Evolutionary conservation across 2,113 vertebrate genomes (phyloP), one percentile per base, ranked within the genome.

Genomic region (Mungos mungo): DNA sequence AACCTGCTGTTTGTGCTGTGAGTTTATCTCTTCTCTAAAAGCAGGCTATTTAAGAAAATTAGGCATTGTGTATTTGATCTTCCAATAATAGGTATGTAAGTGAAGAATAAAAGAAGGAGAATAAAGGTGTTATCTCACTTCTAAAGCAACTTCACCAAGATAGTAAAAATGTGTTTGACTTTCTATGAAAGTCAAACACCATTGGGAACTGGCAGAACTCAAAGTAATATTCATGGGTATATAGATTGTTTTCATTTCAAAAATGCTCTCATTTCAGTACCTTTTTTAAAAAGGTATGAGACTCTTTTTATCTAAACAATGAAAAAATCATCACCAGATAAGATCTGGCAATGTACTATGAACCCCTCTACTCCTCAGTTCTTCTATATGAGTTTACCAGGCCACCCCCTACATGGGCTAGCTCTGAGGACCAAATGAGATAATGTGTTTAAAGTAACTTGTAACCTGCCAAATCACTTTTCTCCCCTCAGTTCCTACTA

Each of bases 1-100:
- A 45, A n/a, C 5, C 82, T 84, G 18, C 3, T 93, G 2, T 54
- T 76, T 85, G 54, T 92, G 16, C n/a, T 93, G n/a, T 93, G 25
- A 94, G 3, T 29, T 83, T 10, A 96, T 86, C 25, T 93, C 60
- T 88, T 79, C 23, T 82, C 88, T 96, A 65, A 93, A 83, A 91
- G 50, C 21, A 76, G 4, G 66, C 35, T 45, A 33, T 45, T 77
- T 76, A 35, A 92, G n/a, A 84, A 96, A 88, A 92, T 54, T 21
- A 74, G 27, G 31, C 52, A 83, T 41, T 76, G 0, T 80, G 18
- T 90, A 25, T 65, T 90, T 79, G 72, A 54, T 31, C 19, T 63
- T 95, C 80, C 68, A 60, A n/a, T 52, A 47, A 52, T 31, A 68
- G 33, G 3, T 63, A 45, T 31, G 7, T 76, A 88, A 25, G 21